Conservation (phyloP, 30 jellyfish, hydroid and myxozoan genomes). For the Hydractinia echinata region DNA sequence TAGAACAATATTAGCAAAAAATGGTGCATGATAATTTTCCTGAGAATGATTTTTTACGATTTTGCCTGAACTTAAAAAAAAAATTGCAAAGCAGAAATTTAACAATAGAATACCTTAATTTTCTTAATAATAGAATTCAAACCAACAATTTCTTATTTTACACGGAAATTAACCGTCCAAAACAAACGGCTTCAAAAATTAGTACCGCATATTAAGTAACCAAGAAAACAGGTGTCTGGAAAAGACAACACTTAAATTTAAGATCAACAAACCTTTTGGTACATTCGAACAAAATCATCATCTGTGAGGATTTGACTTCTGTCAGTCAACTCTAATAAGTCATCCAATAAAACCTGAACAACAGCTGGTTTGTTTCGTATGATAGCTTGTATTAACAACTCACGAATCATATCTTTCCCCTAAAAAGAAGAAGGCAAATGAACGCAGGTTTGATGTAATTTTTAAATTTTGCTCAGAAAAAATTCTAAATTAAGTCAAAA, state of each 20-base stretch:
- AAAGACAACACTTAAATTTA: too few relatives aligned
- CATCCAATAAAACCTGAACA: conserved; percentile 13
- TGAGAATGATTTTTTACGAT: not conserved
- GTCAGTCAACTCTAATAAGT: not conserved
- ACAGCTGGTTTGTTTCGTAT: not conserved
- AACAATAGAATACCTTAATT: too few relatives aligned
- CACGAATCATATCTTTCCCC: not conserved
- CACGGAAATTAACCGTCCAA: too few relatives aligned
- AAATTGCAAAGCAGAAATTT: not conserved
- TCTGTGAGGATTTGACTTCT: not conserved
- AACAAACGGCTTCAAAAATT: too few relatives aligned
- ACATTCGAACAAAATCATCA: not conserved
- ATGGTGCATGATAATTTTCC: not conserved
- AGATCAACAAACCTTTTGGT: not conserved
- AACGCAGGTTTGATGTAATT: not conserved
- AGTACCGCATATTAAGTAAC: too few relatives aligned
- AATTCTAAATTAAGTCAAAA: too few relatives aligned
- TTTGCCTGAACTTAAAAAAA: not conserved
- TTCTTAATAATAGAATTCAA: not conserved
- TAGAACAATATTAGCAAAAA: too few relatives aligned
- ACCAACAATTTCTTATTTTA: not conserved
- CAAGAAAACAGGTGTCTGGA: too few relatives aligned
- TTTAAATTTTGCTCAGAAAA: not conserved
- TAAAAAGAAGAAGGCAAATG: not conserved
- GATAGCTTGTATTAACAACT: not conserved